Percentiles rank a stretch among this genome's conserved stretches.
phyloP scores from a whole-genome alignment of 2,888 invertebrate species.

The Spodoptera exigua region DNA sequence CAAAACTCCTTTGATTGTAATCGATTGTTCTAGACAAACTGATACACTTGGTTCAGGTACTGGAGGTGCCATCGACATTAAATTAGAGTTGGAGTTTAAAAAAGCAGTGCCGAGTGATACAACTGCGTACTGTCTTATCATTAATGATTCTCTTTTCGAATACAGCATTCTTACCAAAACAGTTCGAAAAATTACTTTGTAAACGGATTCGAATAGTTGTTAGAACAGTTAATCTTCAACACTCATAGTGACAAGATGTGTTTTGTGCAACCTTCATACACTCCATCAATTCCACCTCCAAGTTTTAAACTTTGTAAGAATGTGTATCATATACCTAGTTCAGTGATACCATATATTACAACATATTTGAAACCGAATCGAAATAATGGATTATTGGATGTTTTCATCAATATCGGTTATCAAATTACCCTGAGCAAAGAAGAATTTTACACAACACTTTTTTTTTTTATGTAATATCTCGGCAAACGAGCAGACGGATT shows the following conservation, averaged over 20 bases:
- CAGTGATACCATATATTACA: slow-evolving; percentile 5
- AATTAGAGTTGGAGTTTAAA: too few species aligned
- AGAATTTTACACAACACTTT: neutral
- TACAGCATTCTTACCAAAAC: slow-evolving; percentile 17
- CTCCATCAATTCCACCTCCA: slow-evolving; percentile 2
- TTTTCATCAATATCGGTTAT: slow-evolving; percentile 1
- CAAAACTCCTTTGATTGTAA: neutral
- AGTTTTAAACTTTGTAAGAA: slow-evolving; percentile 1
- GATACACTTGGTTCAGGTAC: neutral
- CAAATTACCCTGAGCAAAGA: slow-evolving; percentile 2
- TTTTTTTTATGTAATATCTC: too few species aligned
- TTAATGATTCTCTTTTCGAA: slow-evolving; percentile 18
- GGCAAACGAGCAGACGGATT: too few species aligned
- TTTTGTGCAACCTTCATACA: neutral
- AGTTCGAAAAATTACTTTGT: slow-evolving; percentile 8
- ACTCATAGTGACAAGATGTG: neutral
- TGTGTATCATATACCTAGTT: neutral
- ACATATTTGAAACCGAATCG: slow-evolving; percentile 7
- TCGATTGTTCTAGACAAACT: slow-evolving; percentile 8
- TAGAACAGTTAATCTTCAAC: neutral
- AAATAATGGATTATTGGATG: slow-evolving; percentile 8
- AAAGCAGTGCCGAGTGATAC: slow-evolving; percentile 2
- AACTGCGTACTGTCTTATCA: slow-evolving; percentile 8
- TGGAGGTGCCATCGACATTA: too few species aligned
- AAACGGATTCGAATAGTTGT: slow-evolving; percentile 2